Base-by-base conservation (phyloP, 2,113 vertebrate species). In the Leucopsar rothschildi region DNA sequence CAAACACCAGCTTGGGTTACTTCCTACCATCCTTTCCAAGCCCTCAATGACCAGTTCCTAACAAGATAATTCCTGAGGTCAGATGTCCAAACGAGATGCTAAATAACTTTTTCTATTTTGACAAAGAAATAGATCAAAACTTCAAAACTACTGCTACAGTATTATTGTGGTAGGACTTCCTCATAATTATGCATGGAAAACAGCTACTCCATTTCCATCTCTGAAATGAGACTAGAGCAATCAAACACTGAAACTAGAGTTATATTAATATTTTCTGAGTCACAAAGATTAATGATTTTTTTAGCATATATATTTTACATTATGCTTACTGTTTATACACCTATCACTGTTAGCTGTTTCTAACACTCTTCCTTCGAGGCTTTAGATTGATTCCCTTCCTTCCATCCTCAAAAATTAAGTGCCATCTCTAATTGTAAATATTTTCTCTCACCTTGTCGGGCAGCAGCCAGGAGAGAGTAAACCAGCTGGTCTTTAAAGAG, bases 401-500 rank as follows among this genome's bases (percentile, higher is more conserved):
- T 65, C n/a, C n/a, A 82, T 3, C 25, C 40, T 53, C 81, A 86
- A 44, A 93, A 89, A n/a, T 31, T 12, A 83, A 53, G 11, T 33
- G n/a, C 5, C 23, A 63, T 37, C 49, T 53, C 35, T 56, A 79
- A 57, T 4, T 23, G 4, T 22, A 71, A 72, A 8, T 31, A 23
- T 35, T 53, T 71, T n/a, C 27, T 56, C 88, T 95, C 97, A 99
- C 99, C 99, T 98, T 99, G 98, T 96, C 99, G 98, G 64, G 99
- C 98, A 56, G 98, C 97, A 55, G 99, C 99, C 70, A 99, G 98
- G 83, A 99, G 98, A 55, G 99, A 99, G 68, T 99, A 99, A 15
- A 98, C 98, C 93, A 99, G 95, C 95, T 99, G 98, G 95, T 99
- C 99, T 97, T 99, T 99, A 97, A 99, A 99, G 82, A 99, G 94